Conservation (phyloP, 2,797 vertebrate genomes). For the Gallinago solitaria region DNA sequence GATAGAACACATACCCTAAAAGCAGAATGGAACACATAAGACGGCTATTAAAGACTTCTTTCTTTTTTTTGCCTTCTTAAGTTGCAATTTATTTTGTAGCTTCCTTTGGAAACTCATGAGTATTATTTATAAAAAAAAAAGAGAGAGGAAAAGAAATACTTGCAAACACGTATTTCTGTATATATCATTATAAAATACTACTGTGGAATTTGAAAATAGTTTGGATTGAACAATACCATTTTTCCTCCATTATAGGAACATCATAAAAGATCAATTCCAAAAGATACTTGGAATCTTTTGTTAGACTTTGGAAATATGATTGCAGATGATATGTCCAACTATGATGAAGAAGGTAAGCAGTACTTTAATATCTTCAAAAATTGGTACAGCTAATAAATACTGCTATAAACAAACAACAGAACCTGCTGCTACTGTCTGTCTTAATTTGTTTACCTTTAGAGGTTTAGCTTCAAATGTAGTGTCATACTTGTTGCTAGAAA, state of each 20-base stretch:
- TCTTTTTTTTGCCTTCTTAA: neutral
- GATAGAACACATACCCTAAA: neutral
- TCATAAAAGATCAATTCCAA: conserved; percentile 96
- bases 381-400: neutral
- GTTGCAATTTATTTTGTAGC: neutral
- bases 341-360: conserved; percentile 93
- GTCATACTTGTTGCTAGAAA: neutral
- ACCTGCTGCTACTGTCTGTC: neutral
- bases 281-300: conserved; percentile 97
- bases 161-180: neutral
- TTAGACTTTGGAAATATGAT: conserved; percentile 98
- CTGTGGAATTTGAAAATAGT: neutral
- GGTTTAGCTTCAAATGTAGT: neutral
- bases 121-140: neutral
- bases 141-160: neutral
- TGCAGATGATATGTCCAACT: conserved; percentile 98
- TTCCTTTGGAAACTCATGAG: neutral
- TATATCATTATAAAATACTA: neutral
- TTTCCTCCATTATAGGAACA: conserved; percentile 83
- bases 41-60: neutral
- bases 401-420: neutral
- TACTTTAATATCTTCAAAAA: neutral
- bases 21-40: neutral
- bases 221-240: neutral
- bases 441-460: neutral